Evolutionary conservation across 2,113 vertebrate genomes (phyloP), one percentile per base, ranked within the genome.

Genomic region (Thunnus thynnus): DNA sequence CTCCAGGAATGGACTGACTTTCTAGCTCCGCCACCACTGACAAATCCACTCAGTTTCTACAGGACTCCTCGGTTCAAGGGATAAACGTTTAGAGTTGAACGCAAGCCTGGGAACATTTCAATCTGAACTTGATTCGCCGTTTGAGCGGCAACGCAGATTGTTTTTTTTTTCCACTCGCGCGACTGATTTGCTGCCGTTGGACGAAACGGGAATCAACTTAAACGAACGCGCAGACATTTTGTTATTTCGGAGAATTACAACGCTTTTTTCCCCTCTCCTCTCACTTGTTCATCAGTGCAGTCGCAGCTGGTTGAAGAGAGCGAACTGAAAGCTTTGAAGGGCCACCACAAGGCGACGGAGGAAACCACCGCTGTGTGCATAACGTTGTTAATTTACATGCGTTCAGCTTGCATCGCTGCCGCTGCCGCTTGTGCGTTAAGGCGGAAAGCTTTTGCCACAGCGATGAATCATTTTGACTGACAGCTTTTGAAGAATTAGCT

Each of bases 381-480:
- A 30, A 56, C 82, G 74, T 83, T 76, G 69, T 79, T 82, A 71
- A 88, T 87, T 83, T 80, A 63, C 77, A 50, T 56, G 62, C 72
- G 82, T 54, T 46, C 75, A 76, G 87, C 63, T 86, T 66, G 71
- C 77, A 10, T 72, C 71, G 73, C 82, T 30, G 80, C 67, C 58
- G 58, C 70, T 52, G 63, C 50, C 52, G 82, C 85, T 66, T 6
- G 64, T 51, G 82, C 84, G 82, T 62, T 70, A 27, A 85, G 55
- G 82, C 73, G 70, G 87, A 83, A 82, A 83, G 76, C 84, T 82
- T 41, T 11, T 41, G 47, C 77, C 30, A 63, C 84, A 25, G 84
- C 89, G 85, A 93, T 91, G 90, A 91, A 91, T 92, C 90, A 86
- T 91, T 88, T 87, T 87, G 92, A 92, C 83, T 91, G 93, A 92